A percentile compares a stretch with the other conserved stretches of the same genome.
These are phyloP conservation scores for Stenopsyche tienmushanensis DNA, from an alignment of 1,140 invertebrate species.

Conservation along the genomic window DNA sequence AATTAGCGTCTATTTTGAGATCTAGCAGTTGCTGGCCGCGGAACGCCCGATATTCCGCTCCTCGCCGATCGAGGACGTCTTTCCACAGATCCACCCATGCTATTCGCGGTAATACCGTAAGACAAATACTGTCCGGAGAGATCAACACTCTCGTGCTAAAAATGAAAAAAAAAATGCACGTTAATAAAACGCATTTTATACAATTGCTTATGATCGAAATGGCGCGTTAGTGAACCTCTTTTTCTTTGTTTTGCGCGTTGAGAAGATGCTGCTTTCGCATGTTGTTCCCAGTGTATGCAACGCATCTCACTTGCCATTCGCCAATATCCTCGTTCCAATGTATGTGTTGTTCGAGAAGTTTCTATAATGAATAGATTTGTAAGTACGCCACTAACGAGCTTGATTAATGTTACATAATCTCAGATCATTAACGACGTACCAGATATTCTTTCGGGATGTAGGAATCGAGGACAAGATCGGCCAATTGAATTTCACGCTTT, in stretches of 20 bases:
- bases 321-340: slow-evolving; percentile 98
- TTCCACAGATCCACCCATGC: slow-evolving; percentile 16
- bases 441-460: slow-evolving; percentile 93
- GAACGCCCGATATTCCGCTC: slow-evolving; percentile 36
- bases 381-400: slow-evolving; percentile 16
- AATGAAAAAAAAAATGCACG: slow-evolving; percentile 4
- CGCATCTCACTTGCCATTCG: slow-evolving; percentile 97
- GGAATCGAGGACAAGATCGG: slow-evolving; percentile 80
- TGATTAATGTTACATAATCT: slow-evolving; percentile 21
- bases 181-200: too few species aligned
- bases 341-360: slow-evolving; percentile 89
- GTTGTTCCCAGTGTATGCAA: slow-evolving; percentile 99
- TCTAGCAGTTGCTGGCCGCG: slow-evolving; percentile 36
- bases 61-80: slow-evolving; percentile 32
- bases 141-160: slow-evolving; percentile 39
- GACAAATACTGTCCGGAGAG: slow-evolving; percentile 36
- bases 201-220: too few species aligned
- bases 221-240: slow-evolving; percentile 38
- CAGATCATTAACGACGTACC: slow-evolving; percentile 45
- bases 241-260: slow-evolving; percentile 38
- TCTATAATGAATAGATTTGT: slow-evolving; percentile 54
- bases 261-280: slow-evolving; percentile 71
- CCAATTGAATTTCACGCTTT: slow-evolving; percentile 86
- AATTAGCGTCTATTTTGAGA: slow-evolving; percentile 37
- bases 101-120: slow-evolving; percentile 27